Percentiles rank a stretch among this genome's conserved stretches.
These are phyloP conservation scores for Oreonectes daqikongensis DNA, from an alignment of 2,797 vertebrate genomes.

Conservation along the genomic window DNA sequence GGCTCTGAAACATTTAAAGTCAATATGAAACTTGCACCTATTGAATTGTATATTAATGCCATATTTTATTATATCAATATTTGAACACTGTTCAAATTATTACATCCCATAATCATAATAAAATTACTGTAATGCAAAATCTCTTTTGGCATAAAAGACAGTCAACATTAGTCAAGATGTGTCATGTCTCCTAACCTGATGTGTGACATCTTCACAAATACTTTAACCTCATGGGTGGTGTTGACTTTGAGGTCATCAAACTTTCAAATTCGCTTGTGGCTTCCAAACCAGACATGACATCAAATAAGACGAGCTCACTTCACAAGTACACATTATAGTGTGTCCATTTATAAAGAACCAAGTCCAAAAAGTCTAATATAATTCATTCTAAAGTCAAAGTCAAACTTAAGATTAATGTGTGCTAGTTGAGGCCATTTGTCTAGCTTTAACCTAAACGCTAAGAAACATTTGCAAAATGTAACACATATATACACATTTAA, in stretches of 20 bases:
- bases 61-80: too few species aligned
- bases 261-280: slow-evolving; percentile 21
- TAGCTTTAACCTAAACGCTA: too few species aligned
- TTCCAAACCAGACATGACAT: slow-evolving; percentile 23
- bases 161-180: slow-evolving; percentile 21
- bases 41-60: neutral
- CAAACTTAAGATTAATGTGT: neutral
- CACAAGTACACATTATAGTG: neutral
- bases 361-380: neutral
- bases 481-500: neutral
- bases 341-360: neutral
- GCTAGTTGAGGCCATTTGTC: too few species aligned
- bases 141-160: neutral
- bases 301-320: slow-evolving; percentile 7
- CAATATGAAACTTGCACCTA: neutral
- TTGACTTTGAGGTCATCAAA: neutral
- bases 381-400: neutral
- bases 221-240: slow-evolving; percentile 9
- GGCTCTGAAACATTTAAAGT: too few species aligned
- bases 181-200: slow-evolving; percentile 31
- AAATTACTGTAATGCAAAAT: neutral
- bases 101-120: neutral
- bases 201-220: slow-evolving; percentile 26
- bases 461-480: too few species aligned
- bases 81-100: neutral